Conservation (phyloP, 2,797 vertebrate species). For the Smutsia temminckii region DNA sequence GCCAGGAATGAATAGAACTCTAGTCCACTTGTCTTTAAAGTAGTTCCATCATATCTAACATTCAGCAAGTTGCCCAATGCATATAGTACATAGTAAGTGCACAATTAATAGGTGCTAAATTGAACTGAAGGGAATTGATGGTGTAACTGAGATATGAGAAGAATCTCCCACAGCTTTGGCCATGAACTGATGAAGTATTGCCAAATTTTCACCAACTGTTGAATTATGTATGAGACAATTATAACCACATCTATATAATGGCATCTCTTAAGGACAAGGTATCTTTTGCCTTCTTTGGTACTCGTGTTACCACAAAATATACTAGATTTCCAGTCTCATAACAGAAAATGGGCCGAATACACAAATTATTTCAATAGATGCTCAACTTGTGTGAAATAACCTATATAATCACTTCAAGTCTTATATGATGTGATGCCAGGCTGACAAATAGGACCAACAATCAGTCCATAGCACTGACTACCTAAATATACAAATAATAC, state of each 20-base stretch:
- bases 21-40: background rate
- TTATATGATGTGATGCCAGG: background rate
- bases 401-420: background rate
- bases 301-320: background rate
- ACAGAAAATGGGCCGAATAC: background rate
- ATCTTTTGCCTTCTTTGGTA: background rate
- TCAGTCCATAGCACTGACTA: background rate
- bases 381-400: background rate
- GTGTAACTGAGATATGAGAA: background rate
- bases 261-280: background rate
- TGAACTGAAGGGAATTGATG: background rate
- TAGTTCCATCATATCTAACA: background rate
- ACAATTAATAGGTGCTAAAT: background rate
- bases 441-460: background rate
- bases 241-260: background rate
- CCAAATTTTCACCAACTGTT: background rate
- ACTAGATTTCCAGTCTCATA: background rate
- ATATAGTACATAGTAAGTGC: background rate
- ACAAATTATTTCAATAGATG: background rate
- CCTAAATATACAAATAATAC: background rate
- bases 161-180: background rate
- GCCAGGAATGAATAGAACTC: background rate
- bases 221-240: background rate
- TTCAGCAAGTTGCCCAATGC: background rate
- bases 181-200: background rate